Base-by-base conservation (phyloP, 2,888 invertebrate genomes). In the Xestia xanthographa region DNA sequence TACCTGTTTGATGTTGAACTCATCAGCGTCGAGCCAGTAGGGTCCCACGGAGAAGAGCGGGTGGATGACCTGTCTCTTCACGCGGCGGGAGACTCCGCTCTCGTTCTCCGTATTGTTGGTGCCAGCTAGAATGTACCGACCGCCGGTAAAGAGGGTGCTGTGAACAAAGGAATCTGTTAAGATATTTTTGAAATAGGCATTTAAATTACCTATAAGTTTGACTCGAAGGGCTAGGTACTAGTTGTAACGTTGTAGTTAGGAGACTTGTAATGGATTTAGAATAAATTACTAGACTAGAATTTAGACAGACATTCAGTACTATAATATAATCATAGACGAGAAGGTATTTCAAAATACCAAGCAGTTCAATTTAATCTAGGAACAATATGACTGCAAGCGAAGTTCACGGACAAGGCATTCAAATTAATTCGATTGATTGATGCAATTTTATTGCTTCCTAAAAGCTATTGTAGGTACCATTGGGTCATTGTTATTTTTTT, bases 1-100 rank as follows among this genome's bases (percentile, higher is more conserved):
- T 3, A 94, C 95, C 93, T 95, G 95, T 84, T 93, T 93, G 60
- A 95, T 84, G 58, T 91, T 82, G 82, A 87, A 95, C 5, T 88
- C 87, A 2, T 88, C 74, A 1, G 94, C 92, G 80, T 95, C 88
- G 9, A 96, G 91, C 96, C 96, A 96, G 90, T 96, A 96, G 20
- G 96, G 96, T 2, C 96, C 96, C 41, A 96, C 96, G 22, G 92
- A 80, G 90, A 96, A 96, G 11, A 92, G 92, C 4, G 96, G 96
- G 77, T 96, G 96, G 34, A 96, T 89, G 83, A 94, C 80, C 9
- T 94, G 91, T 67, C 92, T 90, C 89, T 96, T 95, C 50, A 95
- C 95, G 34, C 71, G 82, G 26, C 89, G 89, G 17, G 53, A 72
- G 48, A 93, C 84, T 22, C 95, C 96, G 48, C 88, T 90, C 50